phyloP scores from a whole-genome alignment of 2,797 vertebrate species.

The Macrochelys suwanniensis region DNA sequence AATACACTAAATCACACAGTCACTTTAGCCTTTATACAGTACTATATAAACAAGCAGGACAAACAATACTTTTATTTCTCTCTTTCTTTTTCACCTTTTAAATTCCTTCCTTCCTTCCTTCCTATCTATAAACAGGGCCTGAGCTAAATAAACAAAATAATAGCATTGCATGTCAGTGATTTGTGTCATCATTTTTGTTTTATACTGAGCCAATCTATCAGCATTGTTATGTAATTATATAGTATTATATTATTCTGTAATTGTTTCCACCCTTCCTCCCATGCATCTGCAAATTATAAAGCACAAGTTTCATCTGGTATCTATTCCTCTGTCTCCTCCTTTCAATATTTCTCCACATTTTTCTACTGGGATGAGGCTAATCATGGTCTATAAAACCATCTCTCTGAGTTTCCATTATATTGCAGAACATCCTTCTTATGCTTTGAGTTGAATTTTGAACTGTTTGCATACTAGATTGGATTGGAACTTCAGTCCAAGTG shows the following conservation, averaged over 20 bases:
- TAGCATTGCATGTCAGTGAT: background rate
- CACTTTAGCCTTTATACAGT: slow-evolving; percentile 12
- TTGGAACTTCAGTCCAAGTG: background rate
- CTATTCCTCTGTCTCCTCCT: slow-evolving; percentile 12
- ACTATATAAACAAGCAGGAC: slow-evolving; percentile 5
- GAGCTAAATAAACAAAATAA: slow-evolving; percentile 18
- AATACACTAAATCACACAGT: background rate
- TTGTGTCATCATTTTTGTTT: slow-evolving; percentile 37
- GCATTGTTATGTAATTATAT: slow-evolving; percentile 40
- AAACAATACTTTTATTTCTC: background rate
- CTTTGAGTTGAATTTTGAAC: background rate
- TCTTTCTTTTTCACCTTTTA: background rate
- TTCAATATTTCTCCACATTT: background rate
- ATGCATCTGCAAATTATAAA: slow-evolving; percentile 40
- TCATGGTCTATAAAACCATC: background rate
- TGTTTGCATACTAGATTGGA: background rate
- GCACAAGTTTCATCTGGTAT: slow-evolving; percentile 32
- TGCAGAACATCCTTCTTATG: slow-evolving; percentile 4
- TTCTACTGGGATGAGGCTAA: background rate
- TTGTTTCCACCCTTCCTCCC: background rate
- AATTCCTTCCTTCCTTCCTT: slow-evolving; percentile 3
- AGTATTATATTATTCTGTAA: background rate
- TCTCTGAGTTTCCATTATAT: background rate
- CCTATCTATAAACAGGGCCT: background rate
- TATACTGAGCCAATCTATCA: background rate